Evolutionary conservation across 2,113 vertebrate species (phyloP), one percentile per base, ranked within the genome.

Genomic region (Rhombomys opimus): DNA sequence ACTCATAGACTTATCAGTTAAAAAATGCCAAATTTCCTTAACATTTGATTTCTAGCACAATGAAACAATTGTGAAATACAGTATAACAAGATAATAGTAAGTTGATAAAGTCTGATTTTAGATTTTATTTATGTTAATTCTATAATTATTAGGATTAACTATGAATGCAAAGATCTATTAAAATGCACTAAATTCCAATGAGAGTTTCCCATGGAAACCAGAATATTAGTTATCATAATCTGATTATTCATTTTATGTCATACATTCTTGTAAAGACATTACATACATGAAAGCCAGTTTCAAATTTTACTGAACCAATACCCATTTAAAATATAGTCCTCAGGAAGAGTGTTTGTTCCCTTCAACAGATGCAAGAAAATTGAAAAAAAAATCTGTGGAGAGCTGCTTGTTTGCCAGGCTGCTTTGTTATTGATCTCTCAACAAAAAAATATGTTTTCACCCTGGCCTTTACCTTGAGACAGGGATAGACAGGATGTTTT

Each of bases 121-220:
- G 65, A 80, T 90, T 96, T 86, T 68, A 78, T 54, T 93, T 78
- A 73, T 72, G 46, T 57, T 93, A 82, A 75, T 70, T 97, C 4
- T 65, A 23, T 32, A 77, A 52, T 87, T 72, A 93, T 80, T 77
- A 65, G 87, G 0, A 54, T 85, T 70, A 5, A n/a, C 14, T 65
- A 3, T 50, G 14, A 41, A 50, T 70, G 15, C 0, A 89, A 88
- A 85, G 88, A 75, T 7, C 3, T 38, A 23, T 70, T 92, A 6
- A 65, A 82, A 2, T 82, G 0, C 23, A 87, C 91, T 88, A 80
- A 89, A 77, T 87, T 89, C 57, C 3, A 76, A 65, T 61, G 22
- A 70, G 0, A 76, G 2, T 67, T 0, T 77, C 50, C 3, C 0
- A 38, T 76, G 76, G 65, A 95, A 97, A 92, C 7, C 4, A 84